Conservation (phyloP, 2,888 invertebrate genomes). For the Harpalus rubripes region DNA sequence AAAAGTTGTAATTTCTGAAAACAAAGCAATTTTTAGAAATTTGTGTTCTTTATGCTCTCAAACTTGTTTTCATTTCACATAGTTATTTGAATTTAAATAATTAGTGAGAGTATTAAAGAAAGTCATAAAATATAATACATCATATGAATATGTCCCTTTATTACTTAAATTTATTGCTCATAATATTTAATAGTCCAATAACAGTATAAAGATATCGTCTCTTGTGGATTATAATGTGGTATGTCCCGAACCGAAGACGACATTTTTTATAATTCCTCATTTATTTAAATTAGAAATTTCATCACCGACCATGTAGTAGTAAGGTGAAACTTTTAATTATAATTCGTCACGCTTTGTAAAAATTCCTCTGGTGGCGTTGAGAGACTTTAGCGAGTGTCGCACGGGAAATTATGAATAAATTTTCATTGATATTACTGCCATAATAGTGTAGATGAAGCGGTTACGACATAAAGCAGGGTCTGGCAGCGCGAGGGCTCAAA, state of each 20-base stretch:
- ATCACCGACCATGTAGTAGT: conserved; percentile 25
- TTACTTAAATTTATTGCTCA: not conserved
- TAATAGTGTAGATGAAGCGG: conserved; percentile 62
- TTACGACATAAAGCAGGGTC: conserved; percentile 48
- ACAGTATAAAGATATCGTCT: not conserved
- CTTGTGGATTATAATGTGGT: conserved; percentile 1
- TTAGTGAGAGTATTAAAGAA: too few species aligned
- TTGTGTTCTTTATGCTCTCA: too few species aligned
- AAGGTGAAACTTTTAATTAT: conserved; percentile 60
- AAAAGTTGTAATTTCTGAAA: too few species aligned
- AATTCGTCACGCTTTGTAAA: conserved; percentile 49
- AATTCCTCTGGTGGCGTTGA: conserved; percentile 42
- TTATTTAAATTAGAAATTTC: conserved; percentile 46
- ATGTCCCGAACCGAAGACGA: not conserved
- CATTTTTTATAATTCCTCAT: conserved; percentile 26
- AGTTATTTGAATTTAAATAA: too few species aligned
- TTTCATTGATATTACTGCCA: conserved; percentile 65
- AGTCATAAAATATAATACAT: too few species aligned
- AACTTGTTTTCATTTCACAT: too few species aligned
- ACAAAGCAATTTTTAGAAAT: too few species aligned
- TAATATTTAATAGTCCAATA: not conserved
- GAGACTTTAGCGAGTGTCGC: conserved; percentile 41
- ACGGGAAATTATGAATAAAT: conserved; percentile 64
- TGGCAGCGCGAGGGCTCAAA: not conserved
- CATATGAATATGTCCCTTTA: not conserved